Conservation (phyloP, 2,888 invertebrate species). For the Xestia ashworthii region DNA sequence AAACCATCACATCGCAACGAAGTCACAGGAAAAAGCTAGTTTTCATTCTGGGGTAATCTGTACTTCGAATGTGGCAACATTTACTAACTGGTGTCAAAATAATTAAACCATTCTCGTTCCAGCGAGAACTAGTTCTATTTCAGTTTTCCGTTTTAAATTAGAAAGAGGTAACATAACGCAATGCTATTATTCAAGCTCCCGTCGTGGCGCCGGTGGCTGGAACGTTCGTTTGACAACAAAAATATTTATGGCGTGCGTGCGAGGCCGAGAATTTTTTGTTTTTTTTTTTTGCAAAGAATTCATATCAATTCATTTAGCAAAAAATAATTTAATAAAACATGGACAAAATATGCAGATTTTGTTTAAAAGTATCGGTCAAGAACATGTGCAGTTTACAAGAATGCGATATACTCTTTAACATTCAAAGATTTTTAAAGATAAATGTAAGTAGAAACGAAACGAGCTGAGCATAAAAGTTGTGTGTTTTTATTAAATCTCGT, state of each 20-base stretch:
- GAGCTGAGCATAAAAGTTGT: not conserved
- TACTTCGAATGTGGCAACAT: conserved; percentile 16
- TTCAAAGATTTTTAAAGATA: conserved; percentile 64
- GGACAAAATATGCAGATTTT: conserved; percentile 74
- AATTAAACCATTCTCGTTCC: not conserved
- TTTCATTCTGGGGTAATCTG: conserved; percentile 16
- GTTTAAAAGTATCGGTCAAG: conserved; percentile 65
- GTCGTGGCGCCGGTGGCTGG: not conserved
- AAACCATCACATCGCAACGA: not conserved
- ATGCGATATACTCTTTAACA: conserved; percentile 64
- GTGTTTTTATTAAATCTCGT: not conserved
- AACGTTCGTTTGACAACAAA: conserved; percentile 13
- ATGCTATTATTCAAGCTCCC: not conserved
- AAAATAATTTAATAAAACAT: conserved; percentile 44
- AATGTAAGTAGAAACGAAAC: conserved; percentile 62
- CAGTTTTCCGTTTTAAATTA: conserved; percentile 14
- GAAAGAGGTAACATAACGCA: not conserved
- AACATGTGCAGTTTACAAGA: conserved; percentile 62
- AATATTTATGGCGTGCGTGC: not conserved
- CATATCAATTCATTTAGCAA: not conserved
- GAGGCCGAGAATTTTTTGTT: not conserved
- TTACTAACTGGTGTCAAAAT: conserved; percentile 2
- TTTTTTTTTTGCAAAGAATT: not conserved
- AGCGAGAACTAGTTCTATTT: conserved; percentile 1
- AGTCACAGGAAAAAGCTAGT: conserved; percentile 15